These are phyloP conservation scores for Latrodectus geometricus DNA, from an alignment of 1,140 invertebrate species.

Conservation along the genomic window DNA sequence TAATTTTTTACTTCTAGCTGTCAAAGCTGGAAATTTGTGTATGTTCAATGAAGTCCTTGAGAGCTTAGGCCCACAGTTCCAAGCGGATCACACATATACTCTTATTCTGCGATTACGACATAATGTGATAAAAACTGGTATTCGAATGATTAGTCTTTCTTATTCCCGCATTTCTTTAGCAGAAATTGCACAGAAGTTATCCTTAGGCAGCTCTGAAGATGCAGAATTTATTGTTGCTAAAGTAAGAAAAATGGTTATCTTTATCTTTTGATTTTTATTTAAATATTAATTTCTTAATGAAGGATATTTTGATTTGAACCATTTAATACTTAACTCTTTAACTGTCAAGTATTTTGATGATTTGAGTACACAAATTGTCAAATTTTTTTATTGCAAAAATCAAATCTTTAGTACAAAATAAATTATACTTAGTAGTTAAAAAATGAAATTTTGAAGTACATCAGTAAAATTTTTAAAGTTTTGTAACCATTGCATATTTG, in stretches of 20 bases:
- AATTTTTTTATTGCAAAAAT: too few relatives aligned
- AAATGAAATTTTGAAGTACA: too few relatives aligned
- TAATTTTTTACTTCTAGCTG: conserved; percentile 75
- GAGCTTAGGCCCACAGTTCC: conserved; percentile 88
- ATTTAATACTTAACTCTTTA: too few relatives aligned
- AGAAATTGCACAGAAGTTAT: conserved; percentile 94
- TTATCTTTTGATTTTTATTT: background rate
- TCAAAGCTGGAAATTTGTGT: conserved; percentile 92
- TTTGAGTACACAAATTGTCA: too few relatives aligned
- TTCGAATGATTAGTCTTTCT: conserved; percentile 94
- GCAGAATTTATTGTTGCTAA: conserved; percentile 99
- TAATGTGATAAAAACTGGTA: conserved; percentile 99
- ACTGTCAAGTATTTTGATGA: too few relatives aligned
- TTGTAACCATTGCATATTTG: too few relatives aligned
- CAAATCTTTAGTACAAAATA: too few relatives aligned
- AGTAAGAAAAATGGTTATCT: conserved; percentile 66
- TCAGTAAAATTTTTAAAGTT: too few relatives aligned
- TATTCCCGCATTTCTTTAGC: conserved; percentile 96
- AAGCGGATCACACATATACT: conserved; percentile 91
- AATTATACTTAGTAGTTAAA: too few relatives aligned
- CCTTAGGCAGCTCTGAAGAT: conserved; percentile 94
- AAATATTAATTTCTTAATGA: background rate
- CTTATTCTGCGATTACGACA: conserved; percentile 93
- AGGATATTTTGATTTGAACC: too few relatives aligned
- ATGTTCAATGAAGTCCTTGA: conserved; percentile 94